A percentile compares a stretch with the other conserved stretches of the same genome.
phyloP scores from a whole-genome alignment of 2,113 vertebrate genomes.

The Hipposideros armiger region DNA sequence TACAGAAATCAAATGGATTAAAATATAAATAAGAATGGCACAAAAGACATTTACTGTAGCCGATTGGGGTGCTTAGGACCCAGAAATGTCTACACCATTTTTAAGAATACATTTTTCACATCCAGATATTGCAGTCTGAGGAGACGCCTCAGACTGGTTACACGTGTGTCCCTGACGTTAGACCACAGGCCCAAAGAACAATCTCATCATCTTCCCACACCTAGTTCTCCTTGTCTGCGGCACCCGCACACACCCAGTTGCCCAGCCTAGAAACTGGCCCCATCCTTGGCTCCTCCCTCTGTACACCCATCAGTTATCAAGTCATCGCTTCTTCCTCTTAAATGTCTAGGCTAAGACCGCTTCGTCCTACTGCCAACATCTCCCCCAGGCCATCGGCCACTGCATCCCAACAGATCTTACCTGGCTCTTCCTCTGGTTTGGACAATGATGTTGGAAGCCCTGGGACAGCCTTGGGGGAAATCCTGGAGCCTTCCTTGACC shows the following conservation, averaged over 20 bases:
- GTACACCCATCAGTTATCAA: not conserved
- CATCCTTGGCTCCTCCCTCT: not conserved
- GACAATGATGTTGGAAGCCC: not conserved
- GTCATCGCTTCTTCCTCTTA: not conserved
- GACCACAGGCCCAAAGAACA: not conserved
- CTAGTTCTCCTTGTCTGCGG: not conserved
- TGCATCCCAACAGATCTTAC: not conserved
- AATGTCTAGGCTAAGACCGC: not conserved
- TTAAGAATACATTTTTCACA: not conserved
- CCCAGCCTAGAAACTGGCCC: not conserved
- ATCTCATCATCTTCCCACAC: not conserved
- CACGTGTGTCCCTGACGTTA: fast-evolving
- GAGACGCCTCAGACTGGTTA: not conserved
- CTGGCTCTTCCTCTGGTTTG: not conserved
- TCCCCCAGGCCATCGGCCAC: not conserved
- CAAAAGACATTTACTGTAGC: not conserved
- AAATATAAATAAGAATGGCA: slow-evolving; percentile 23
- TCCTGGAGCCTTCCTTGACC: not conserved
- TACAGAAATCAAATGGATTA: slow-evolving; percentile 14
- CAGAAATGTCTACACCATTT: not conserved
- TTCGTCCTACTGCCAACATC: no score
- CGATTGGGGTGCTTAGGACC: not conserved
- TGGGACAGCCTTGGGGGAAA: not conserved
- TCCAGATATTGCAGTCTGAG: not conserved
- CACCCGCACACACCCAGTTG: not conserved